Evolutionary conservation across 2,113 vertebrate species (phyloP).

Genomic region (Lophochroa leadbeateri): DNA sequence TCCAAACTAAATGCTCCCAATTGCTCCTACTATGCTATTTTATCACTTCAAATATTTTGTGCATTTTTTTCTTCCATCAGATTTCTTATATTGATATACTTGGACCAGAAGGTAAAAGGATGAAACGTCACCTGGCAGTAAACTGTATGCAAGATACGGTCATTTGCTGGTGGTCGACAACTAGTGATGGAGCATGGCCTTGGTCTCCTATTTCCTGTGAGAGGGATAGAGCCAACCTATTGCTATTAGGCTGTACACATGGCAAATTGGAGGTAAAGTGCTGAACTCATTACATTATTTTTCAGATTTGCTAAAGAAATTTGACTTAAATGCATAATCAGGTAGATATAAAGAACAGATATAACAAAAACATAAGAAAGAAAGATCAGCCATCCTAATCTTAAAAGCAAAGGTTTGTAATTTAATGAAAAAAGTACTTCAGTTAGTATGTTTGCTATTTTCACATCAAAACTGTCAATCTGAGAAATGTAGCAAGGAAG

Average conservation of each 20-base stretch:
- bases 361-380: neutral
- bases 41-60: conserved; percentile 31
- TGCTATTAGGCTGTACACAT: conserved; percentile 81
- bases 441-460: neutral
- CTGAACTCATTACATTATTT: neutral
- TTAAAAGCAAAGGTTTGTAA: neutral
- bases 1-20: conserved; percentile 25
- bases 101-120: conserved; percentile 73
- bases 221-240: conserved; percentile 84
- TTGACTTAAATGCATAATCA: neutral
- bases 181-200: conserved; percentile 83
- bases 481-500: neutral
- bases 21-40: conserved; percentile 36
- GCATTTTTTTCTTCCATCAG: conserved; percentile 65
- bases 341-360: neutral
- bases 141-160: conserved; percentile 83
- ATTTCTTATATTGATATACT: conserved; percentile 82
- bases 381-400: neutral
- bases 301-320: neutral
- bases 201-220: conserved; percentile 85
- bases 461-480: neutral
- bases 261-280: conserved; percentile 86
- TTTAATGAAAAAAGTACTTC: neutral
- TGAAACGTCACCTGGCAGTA: conserved; percentile 78
- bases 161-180: conserved; percentile 89